Evolutionary conservation across 2,113 vertebrate species (phyloP), one percentile per base, ranked within the genome.

Genomic region (Chaenogobius annularis): DNA sequence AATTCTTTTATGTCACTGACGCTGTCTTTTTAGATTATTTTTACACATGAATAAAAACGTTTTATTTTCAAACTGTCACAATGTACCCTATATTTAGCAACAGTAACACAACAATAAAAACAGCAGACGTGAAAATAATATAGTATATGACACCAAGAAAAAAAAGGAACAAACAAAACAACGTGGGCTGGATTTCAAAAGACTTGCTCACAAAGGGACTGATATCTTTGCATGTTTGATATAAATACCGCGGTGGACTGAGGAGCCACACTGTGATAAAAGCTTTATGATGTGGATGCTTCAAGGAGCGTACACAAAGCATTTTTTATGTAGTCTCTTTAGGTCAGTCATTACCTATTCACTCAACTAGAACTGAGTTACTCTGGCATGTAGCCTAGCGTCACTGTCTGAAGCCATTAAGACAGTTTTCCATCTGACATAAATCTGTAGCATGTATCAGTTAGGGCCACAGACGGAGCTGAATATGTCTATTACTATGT

Each of bases 231-330:
- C 64, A 66, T n/a, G 26, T 74, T 75, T 44, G 72, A 80, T 70
- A 74, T n/a, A 47, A 84, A 84, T 69, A 64, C 67, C 73, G 77
- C 64, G 17, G 79, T 85, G 63, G 82, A 75, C 65, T 66, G 13
- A 17, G 66, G 48, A 79, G 70, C 68, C 65, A 78, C 68, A 71
- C 78, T 81, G 70, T 73, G 78, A 69, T 83, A 65, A 80, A 84
- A 78, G 59, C 72, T 79, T 79, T 70, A 82, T 64, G 66, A 70
- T 84, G 70, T 67, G 54, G 63, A 54, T 69, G 44, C 55, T 23
- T 65, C 52, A 72, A 62, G 47, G 71, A 69, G 46, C 74, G 47
- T 70, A 69, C 74, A 77, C 72, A 77, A 55, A 31, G 19, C 37
- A 58, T 69, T 37, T 71, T 55, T 71, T 59, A 75, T 75, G 55